Conservation (phyloP, 2,113 vertebrate species). For the Microtus ochrogaster region DNA sequence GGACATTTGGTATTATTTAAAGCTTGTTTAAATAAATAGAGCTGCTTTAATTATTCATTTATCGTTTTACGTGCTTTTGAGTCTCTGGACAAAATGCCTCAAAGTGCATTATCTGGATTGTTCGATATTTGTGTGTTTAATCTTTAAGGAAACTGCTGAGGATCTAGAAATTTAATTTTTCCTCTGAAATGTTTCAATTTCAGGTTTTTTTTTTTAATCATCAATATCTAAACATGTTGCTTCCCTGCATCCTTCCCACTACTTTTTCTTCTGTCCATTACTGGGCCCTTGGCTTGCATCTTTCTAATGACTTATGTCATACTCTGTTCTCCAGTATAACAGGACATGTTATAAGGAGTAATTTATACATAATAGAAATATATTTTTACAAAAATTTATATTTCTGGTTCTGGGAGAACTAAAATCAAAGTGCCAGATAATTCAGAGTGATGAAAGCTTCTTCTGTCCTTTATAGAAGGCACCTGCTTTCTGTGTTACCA, state of each 20-base stretch:
- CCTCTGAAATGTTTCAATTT: not conserved
- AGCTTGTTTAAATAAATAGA: not conserved
- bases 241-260: not conserved
- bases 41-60: not conserved
- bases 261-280: not conserved
- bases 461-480: not conserved
- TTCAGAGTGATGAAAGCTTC: not conserved
- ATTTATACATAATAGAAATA: not conserved
- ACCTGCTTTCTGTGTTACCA: not conserved
- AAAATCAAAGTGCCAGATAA: not conserved
- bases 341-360: not conserved
- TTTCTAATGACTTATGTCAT: not conserved
- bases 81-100: not conserved
- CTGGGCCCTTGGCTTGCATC: not conserved
- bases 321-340: not conserved
- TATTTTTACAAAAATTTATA: not conserved
- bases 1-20: not conserved
- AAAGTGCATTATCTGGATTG: not conserved
- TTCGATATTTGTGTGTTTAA: not conserved
- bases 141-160: not conserved
- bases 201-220: not conserved
- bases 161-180: slow-evolving; percentile 33
- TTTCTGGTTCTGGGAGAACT: not conserved
- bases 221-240: not conserved
- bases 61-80: not conserved